Percentiles rank a stretch among this genome's conserved stretches.
Conservation (phyloP, 2,113 vertebrate genomes). For the Coryphaenoides rupestris region DNA sequence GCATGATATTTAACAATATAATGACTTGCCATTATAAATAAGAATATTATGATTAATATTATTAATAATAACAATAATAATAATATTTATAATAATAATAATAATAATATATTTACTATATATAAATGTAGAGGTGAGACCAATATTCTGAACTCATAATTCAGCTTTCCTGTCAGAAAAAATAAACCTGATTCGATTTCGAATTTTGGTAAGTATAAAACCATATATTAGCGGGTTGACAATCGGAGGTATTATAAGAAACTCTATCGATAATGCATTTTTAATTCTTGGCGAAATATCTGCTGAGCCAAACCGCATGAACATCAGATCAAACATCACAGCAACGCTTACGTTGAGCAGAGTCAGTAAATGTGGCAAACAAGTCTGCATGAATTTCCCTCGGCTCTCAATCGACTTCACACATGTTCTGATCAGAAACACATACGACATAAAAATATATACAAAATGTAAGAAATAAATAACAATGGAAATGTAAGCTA, state of each 20-base stretch:
- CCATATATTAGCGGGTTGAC: conserved; percentile 4
- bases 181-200: background rate
- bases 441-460: background rate
- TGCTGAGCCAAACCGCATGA: conserved; percentile 4
- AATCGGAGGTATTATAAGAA: conserved; percentile 4
- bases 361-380: conserved; percentile 4
- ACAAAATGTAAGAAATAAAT: background rate
- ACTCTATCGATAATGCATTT: background rate
- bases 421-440: conserved; percentile 5
- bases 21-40: too few relatives aligned
- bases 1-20: too few relatives aligned
- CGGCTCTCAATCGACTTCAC: conserved; percentile 5
- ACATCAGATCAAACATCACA: conserved; percentile 15
- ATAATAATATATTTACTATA: background rate
- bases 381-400: conserved; percentile 7
- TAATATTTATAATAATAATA: background rate
- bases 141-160: background rate
- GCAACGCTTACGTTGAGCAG: background rate
- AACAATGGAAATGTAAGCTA: background rate
- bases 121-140: background rate
- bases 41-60: too few relatives aligned
- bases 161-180: background rate
- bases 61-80: too few relatives aligned
- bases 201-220: background rate
- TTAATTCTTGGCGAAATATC: background rate